A percentile compares a stretch with the other conserved stretches of the same genome.
These are phyloP conservation scores for Trilocha varians DNA, from an alignment of 2,888 invertebrate species.

Conservation along the genomic window DNA sequence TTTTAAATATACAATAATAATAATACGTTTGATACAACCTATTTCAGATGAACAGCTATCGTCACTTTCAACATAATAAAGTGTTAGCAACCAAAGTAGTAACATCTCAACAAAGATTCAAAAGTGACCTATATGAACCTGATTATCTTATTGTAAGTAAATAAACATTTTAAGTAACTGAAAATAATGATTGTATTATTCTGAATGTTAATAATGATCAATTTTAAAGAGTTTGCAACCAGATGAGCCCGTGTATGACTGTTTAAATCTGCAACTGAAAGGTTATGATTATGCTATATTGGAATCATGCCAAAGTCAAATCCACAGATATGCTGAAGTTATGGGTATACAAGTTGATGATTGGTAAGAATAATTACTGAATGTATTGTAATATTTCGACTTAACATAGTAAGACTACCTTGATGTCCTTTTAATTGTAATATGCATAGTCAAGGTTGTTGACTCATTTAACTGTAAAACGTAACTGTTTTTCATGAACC, in stretches of 20 bases:
- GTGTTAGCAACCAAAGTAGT: constrained; percentile 1
- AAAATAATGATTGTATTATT: neutral
- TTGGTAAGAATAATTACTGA: constrained; percentile 53
- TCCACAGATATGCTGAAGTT: constrained; percentile 80
- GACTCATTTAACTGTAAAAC: too few species aligned
- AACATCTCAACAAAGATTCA: constrained; percentile 25
- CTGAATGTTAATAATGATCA: neutral
- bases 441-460: too few species aligned
- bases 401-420: too few species aligned
- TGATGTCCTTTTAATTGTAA: too few species aligned
- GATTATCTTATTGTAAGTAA: constrained; percentile 80
- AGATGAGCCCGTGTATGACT: constrained; percentile 81
- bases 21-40: too few species aligned
- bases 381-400: too few species aligned
- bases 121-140: constrained; percentile 76
- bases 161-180: neutral
- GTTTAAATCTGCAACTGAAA: constrained; percentile 83
- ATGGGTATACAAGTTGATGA: constrained; percentile 85
- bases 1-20: too few species aligned
- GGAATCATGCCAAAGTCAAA: constrained; percentile 85
- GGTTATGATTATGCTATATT: constrained; percentile 88
- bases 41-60: constrained; percentile 34
- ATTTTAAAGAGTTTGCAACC: constrained; percentile 73
- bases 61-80: constrained; percentile 17
- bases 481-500: too few species aligned